Evolutionary conservation across 2,888 invertebrate species (phyloP).

Genomic region (Xiphydria camelus): DNA sequence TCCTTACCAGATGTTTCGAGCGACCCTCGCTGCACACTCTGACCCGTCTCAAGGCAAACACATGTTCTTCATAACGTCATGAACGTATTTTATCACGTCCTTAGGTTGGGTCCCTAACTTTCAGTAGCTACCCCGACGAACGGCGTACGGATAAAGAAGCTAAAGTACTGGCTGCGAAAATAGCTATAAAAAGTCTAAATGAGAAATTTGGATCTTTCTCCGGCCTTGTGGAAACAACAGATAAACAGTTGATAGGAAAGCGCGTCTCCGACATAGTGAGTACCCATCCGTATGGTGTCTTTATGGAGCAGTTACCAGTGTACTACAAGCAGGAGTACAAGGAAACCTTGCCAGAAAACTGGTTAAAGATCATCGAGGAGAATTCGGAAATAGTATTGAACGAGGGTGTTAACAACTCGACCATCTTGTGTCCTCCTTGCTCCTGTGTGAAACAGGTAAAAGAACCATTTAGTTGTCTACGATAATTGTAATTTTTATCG

Average conservation of each 20-base stretch:
- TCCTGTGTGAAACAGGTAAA: slow-evolving; percentile 25
- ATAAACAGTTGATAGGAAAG: slow-evolving; percentile 37
- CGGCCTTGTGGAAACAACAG: slow-evolving; percentile 25
- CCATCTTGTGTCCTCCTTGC: slow-evolving; percentile 52
- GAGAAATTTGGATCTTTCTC: slow-evolving; percentile 39
- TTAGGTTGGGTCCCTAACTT: slow-evolving; percentile 51
- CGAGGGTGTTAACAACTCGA: slow-evolving; percentile 60
- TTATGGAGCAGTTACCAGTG: slow-evolving; percentile 58
- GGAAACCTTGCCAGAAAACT: slow-evolving; percentile 71
- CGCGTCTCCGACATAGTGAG: slow-evolving; percentile 57
- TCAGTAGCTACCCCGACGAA: slow-evolving; percentile 59
- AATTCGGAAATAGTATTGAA: slow-evolving; percentile 64
- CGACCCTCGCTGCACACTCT: too few species aligned
- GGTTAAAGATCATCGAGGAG: slow-evolving; percentile 67
- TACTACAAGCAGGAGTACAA: slow-evolving; percentile 65
- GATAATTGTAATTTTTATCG: not conserved
- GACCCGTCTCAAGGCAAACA: slow-evolving; percentile 3
- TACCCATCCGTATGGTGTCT: slow-evolving; percentile 58
- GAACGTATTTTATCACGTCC: slow-evolving; percentile 15
- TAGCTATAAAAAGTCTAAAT: slow-evolving; percentile 52
- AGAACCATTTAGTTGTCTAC: not conserved
- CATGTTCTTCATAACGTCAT: not conserved
- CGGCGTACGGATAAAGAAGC: slow-evolving; percentile 52
- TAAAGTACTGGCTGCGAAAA: slow-evolving; percentile 52
- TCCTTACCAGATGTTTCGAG: too few species aligned